Evolutionary conservation across 2,797 vertebrate species (phyloP).

Genomic region (Margarornis squamiger): DNA sequence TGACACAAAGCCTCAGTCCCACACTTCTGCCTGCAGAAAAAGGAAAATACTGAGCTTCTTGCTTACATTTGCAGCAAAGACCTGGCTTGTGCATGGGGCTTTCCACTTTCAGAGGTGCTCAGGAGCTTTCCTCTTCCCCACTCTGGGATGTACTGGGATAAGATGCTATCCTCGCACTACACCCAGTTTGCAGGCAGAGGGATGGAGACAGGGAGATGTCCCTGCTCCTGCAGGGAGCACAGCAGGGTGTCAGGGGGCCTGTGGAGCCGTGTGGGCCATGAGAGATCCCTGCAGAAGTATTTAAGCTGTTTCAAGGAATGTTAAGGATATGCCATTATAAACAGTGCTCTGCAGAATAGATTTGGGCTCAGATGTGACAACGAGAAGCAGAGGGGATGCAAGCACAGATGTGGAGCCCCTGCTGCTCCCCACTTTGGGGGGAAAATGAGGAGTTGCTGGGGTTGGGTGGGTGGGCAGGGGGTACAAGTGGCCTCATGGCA

Average conservation of each 20-base stretch:
- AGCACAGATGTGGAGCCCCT: neutral
- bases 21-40: neutral
- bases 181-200: neutral
- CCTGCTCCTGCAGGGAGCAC: neutral
- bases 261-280: rapidly evolving
- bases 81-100: neutral
- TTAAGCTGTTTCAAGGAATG: neutral
- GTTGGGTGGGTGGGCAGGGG: neutral
- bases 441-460: neutral
- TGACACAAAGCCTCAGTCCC: neutral
- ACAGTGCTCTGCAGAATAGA: slow-evolving; percentile 56
- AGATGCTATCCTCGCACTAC: neutral
- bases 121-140: neutral
- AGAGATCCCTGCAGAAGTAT: slow-evolving; percentile 26
- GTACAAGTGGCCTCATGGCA: rapidly evolving
- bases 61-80: neutral
- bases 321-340: neutral
- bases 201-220: neutral
- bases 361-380: neutral
- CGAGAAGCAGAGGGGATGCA: neutral
- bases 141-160: neutral
- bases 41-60: neutral
- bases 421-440: neutral
- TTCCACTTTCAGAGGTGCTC: neutral
- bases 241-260: neutral